Base-by-base conservation (phyloP, 2,113 vertebrate genomes). In the Phocoena phocoena region DNA sequence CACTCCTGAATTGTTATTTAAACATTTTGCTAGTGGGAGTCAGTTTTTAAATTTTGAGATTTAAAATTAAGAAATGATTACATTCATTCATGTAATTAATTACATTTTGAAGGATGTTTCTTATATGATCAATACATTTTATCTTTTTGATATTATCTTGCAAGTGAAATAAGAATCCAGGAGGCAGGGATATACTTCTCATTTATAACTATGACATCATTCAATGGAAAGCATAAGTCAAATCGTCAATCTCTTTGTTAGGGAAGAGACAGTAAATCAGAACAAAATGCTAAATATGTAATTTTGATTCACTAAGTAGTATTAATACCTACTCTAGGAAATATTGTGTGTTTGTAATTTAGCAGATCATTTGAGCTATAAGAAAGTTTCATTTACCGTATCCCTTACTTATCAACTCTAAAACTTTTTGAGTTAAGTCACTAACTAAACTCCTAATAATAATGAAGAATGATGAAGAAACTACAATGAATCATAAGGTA, bases 141-240 rank as follows among this genome's bases (percentile, higher is more conserved):
- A 95, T 96, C 9, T 33, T 96, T 95, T 41, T 77, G 23, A 95
- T 21, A 8, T 93, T 94, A 88, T 67, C 1, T 84, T 58, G 74
- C 60, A 96, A 5, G 3, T 93, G 33, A 60, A 96, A 94, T 96
- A 68, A 97, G 14, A 96, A 85, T 25, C 12, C 53, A 73, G 6
- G 50, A 85, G 33, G 68, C 41, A 97, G 84, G 53, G 88, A 90
- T 98, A 73, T 53, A 96, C 20, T 95, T 96, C 47, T 98, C 80
- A 93, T 98, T 97, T 98, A 88, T 93, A 91, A 12, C 67, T 62
- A 68, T 98, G 73, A 65, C 36, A 97, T 97, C 96, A 71, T 92
- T 96, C n/a, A 85, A 60, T 60, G 58, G 94, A 77, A 36, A 97
- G 5, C 6, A 77, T 84, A 97, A 97, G 50, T 97, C 85, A 18